Base-by-base conservation (phyloP, 53 echinoderm and acorn worm species). In the Stichopus horrens region DNA sequence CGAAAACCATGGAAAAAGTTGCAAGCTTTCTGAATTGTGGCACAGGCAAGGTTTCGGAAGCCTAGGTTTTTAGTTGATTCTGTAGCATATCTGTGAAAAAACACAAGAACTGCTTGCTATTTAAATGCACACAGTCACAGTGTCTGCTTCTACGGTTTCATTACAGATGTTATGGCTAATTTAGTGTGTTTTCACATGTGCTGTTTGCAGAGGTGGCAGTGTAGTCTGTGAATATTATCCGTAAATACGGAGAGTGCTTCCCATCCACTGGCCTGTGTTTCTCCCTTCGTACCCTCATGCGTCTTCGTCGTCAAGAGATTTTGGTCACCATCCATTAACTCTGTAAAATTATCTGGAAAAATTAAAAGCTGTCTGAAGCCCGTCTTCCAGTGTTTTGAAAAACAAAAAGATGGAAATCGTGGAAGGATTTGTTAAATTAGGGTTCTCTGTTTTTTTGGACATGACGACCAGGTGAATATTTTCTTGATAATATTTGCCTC, bases 291-390 rank as follows among this genome's bases (percentile, higher is more conserved):
- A 71, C 7, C 71, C 18, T 71, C 19, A 18, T 13, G 18, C 3
- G 71, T 3, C 37, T 37, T 37, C 37, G 37, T 37, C 37, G 37
- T 37, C 37, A 37, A 18, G 71, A 71, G 71, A 20, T 71, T 71
- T 71, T 20, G 21, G 71, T 71, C 71, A 71, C 71, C 71, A 71
- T 71, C 71, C 71, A 71, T 71, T 71, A 71, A 71, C 71, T 71
- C 18, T 18, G 14, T 71, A 71, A 71, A 71, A 71, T 71, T 71
- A 71, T 71, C 71, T 71, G 71, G 71, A 71, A 71, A 18, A 18
- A 71, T 16, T 71, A 71, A 37, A 71, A 71, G 16, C 71, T 16
- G 71, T 71, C 71, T 71, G 71, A 71, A 68, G 19, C 16, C 7
- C 37, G 18, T 71, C 14, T 4, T 18, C 11, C 10, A 63, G 19